phyloP scores from a whole-genome alignment of 1,140 invertebrate genomes.

The Heliconius hermathena region DNA sequence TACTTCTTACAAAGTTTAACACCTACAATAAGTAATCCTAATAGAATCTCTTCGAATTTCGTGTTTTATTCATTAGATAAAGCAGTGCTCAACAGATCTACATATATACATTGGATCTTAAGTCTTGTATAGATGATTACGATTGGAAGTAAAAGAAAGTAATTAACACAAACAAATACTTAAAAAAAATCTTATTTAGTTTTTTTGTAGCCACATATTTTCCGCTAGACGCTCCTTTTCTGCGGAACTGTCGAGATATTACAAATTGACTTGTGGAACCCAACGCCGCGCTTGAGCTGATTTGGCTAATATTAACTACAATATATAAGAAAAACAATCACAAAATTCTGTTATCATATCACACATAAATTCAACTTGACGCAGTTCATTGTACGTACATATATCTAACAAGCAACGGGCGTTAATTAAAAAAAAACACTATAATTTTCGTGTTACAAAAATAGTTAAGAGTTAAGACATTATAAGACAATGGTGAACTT shows the following conservation, averaged over 20 bases:
- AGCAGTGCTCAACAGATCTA: conserved; percentile 1
- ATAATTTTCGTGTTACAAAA: conserved; percentile 48
- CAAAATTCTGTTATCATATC: neutral
- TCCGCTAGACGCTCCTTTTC: too few species aligned
- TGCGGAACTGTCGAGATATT: too few species aligned
- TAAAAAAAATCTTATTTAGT: too few species aligned
- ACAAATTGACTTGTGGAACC: too few species aligned
- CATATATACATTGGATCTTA: conserved; percentile 11
- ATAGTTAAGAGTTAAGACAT: conserved; percentile 44
- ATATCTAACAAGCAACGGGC: conserved; percentile 1
- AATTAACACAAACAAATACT: neutral
- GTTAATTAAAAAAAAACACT: conserved; percentile 39
- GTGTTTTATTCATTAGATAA: conserved; percentile 27
- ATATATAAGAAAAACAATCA: neutral
- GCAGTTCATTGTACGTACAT: neutral
- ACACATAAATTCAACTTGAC: neutral
- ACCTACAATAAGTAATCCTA: neutral
- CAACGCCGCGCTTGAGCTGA: too few species aligned
- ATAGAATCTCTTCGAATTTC: neutral
- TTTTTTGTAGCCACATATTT: too few species aligned
- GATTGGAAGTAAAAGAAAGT: neutral
- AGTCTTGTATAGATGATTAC: neutral
- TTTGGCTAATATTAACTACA: neutral
- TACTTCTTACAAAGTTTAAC: too few species aligned
- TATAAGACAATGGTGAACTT: conserved; percentile 67